Evolutionary conservation across 2,888 invertebrate species (phyloP).

Genomic region (Antitype chi): DNA sequence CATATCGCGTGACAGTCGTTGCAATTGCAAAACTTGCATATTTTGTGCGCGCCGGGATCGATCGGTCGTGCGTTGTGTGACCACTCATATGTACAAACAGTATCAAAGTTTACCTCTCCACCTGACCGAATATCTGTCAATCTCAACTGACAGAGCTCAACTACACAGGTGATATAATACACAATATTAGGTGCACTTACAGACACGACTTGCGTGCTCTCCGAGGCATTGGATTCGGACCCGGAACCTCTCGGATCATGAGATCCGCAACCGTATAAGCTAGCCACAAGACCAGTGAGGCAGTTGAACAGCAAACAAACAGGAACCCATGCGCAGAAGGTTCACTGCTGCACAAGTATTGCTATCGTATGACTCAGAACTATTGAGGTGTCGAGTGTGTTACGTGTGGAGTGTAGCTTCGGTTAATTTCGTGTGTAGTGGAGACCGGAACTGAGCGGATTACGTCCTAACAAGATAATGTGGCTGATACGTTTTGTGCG

Average conservation of each 20-base stretch:
- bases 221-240: neutral
- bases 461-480: constrained; percentile 53
- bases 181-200: neutral
- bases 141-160: neutral
- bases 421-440: neutral
- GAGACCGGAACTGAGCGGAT: constrained; percentile 37
- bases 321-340: constrained; percentile 8
- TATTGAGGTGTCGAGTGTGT: constrained; percentile 1
- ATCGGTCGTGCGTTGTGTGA: neutral
- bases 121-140: too few species aligned
- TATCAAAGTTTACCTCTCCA: neutral
- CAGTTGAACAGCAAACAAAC: neutral
- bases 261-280: neutral
- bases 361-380: neutral
- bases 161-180: neutral
- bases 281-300: neutral
- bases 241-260: neutral
- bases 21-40: constrained; percentile 5
- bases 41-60: neutral
- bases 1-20: constrained; percentile 29
- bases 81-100: neutral
- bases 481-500: constrained; percentile 6
- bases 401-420: constrained; percentile 1
- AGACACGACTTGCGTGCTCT: neutral
- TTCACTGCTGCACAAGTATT: neutral